Conservation (phyloP, 2,888 invertebrate genomes). For the Thecophora atra region DNA sequence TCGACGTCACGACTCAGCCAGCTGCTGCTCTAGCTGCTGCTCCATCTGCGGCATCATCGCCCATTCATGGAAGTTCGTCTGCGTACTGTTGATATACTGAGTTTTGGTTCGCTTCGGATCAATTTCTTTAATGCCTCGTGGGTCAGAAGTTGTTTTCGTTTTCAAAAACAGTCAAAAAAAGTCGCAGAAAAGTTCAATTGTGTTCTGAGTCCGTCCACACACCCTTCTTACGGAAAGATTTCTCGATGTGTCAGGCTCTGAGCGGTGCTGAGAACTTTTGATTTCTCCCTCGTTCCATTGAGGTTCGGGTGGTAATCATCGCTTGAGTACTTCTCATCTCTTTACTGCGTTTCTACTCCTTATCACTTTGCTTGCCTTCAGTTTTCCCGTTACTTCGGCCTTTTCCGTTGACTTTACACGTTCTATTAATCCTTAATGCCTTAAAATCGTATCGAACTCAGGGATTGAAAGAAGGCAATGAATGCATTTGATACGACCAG, state of each 20-base stretch:
- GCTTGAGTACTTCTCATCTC: neutral
- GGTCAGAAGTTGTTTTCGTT: slow-evolving; percentile 14
- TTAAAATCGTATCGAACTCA: too few relatives aligned
- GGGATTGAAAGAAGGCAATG: too few relatives aligned
- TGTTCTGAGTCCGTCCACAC: slow-evolving; percentile 1
- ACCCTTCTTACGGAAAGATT: neutral
- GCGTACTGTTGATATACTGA: slow-evolving; percentile 28
- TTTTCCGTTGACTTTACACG: too few relatives aligned
- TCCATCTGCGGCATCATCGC: neutral
- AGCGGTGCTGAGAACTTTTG: neutral
- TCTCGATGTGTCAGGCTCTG: neutral
- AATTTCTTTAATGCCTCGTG: slow-evolving; percentile 11
- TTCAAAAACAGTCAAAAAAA: neutral
- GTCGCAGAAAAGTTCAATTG: slow-evolving; percentile 25
- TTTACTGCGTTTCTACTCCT: neutral
- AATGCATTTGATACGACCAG: neutral
- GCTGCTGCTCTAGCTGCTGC: too few relatives aligned
- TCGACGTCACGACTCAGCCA: neutral
- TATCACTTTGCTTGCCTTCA: too few relatives aligned
- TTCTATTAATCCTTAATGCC: too few relatives aligned
- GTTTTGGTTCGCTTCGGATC: slow-evolving; percentile 17
- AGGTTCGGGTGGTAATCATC: neutral
- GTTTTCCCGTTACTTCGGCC: too few relatives aligned
- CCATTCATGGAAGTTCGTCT: too few relatives aligned
- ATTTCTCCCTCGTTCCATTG: neutral